These are phyloP conservation scores for Arctia plantaginis DNA, from an alignment of 2,888 invertebrate genomes.

Conservation along the genomic window DNA sequence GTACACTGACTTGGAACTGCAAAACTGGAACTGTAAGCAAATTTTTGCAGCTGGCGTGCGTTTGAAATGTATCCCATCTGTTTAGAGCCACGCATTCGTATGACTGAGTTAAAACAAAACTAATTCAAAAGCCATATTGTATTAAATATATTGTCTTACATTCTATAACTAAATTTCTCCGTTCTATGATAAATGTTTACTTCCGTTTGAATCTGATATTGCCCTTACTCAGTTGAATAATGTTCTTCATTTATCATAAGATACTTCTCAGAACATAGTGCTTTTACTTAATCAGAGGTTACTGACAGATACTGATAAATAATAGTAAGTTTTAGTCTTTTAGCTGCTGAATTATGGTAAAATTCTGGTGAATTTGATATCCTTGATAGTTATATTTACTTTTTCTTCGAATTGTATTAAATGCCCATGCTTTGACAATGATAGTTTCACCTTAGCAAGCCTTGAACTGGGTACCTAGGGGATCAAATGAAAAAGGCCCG, in stretches of 20 bases:
- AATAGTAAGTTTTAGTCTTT: too few species aligned
- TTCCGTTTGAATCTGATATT: not conserved
- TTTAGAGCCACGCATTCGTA: too few species aligned
- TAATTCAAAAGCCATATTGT: not conserved
- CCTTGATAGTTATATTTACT: not conserved
- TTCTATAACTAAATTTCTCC: not conserved
- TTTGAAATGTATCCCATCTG: too few species aligned
- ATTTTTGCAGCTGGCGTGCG: not conserved
- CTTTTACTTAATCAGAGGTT: not conserved
- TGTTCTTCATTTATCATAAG: conserved; percentile 1
- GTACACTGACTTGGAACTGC: too few species aligned
- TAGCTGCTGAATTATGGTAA: not conserved
- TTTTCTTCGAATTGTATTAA: too few species aligned
- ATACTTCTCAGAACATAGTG: not conserved
- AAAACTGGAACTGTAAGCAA: too few species aligned
- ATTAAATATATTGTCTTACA: not conserved
- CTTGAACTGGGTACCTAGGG: too few species aligned
- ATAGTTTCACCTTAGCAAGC: too few species aligned
- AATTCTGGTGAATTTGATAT: not conserved
- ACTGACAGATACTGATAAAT: not conserved
- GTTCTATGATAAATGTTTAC: not conserved
- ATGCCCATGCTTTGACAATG: too few species aligned
- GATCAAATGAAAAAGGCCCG: too few species aligned
- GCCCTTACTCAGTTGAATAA: not conserved
- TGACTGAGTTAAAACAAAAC: not conserved